These are phyloP conservation scores for Drosophila parabipectinata DNA, from an alignment of 1,140 invertebrate species.

Conservation along the genomic window DNA sequence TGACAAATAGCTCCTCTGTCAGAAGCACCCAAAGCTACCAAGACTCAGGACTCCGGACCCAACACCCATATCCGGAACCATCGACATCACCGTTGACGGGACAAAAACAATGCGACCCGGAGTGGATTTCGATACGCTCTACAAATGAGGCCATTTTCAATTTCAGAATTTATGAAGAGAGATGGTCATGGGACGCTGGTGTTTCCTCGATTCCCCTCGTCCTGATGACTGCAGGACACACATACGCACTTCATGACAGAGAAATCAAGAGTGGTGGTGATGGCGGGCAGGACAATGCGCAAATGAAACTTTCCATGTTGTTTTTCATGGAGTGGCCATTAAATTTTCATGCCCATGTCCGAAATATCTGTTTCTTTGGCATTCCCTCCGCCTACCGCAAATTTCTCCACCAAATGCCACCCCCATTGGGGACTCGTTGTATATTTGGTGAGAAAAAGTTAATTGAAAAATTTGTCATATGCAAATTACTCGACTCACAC, in stretches of 20 bases:
- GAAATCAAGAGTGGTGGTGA: slow-evolving; percentile 25
- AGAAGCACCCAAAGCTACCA: slow-evolving; percentile 10
- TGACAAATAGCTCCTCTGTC: slow-evolving; percentile 49
- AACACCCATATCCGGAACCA: slow-evolving; percentile 34
- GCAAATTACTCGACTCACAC: slow-evolving; percentile 53
- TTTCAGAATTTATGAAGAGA: slow-evolving; percentile 64
- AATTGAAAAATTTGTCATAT: slow-evolving; percentile 79
- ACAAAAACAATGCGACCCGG: slow-evolving; percentile 52
- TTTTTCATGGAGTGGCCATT: slow-evolving; percentile 51
- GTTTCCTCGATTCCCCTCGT: slow-evolving; percentile 10
- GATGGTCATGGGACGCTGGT: slow-evolving; percentile 39
- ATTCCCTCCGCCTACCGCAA: slow-evolving; percentile 13
- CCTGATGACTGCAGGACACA: slow-evolving; percentile 4
- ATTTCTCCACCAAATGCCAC: neutral
- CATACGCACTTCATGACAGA: slow-evolving; percentile 27
- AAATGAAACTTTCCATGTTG: slow-evolving; percentile 48
- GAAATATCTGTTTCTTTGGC: slow-evolving; percentile 37
- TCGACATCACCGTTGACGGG: slow-evolving; percentile 37
- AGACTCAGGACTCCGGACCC: neutral
- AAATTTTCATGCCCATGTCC: slow-evolving; percentile 49
- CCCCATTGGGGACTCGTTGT: slow-evolving; percentile 48
- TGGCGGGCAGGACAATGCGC: slow-evolving; percentile 34
- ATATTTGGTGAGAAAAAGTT: slow-evolving; percentile 48
- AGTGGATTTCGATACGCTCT: slow-evolving; percentile 40
- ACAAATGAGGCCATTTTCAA: slow-evolving; percentile 68